A percentile compares a stretch with the other conserved stretches of the same genome.
Evolutionary conservation across 2,888 invertebrate species (phyloP).

Genomic region (Sturmia bella): DNA sequence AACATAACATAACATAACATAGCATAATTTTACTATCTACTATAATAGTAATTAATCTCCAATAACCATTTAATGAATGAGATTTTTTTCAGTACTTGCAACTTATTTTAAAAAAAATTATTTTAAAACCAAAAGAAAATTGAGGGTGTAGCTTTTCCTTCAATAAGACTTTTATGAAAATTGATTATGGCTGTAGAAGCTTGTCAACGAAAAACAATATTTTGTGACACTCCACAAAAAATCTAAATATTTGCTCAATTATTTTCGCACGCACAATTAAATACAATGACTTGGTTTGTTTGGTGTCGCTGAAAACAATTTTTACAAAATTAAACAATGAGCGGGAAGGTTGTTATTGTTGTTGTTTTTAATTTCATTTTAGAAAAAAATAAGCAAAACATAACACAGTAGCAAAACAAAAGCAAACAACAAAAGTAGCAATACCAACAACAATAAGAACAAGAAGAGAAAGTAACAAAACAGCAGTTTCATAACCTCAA

Average conservation of each 20-base stretch:
- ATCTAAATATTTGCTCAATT: slow-evolving; percentile 33
- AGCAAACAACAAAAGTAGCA: not conserved
- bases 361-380: not conserved
- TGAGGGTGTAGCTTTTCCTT: no score
- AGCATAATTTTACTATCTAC: no score
- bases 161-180: no score
- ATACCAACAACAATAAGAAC: not conserved
- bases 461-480: not conserved
- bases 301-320: slow-evolving; percentile 6
- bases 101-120: no score
- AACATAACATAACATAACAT: no score
- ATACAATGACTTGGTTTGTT: slow-evolving; percentile 20
- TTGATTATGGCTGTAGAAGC: no score
- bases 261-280: slow-evolving; percentile 31
- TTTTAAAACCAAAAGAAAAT: no score
- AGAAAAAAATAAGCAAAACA: not conserved
- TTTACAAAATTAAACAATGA: slow-evolving; percentile 14
- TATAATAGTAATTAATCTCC: no score
- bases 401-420: not conserved
- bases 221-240: not conserved
- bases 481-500: slow-evolving; percentile 17
- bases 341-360: slow-evolving; percentile 8
- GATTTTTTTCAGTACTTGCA: no score
- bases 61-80: no score
- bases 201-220: not conserved